Percentiles rank a stretch among this genome's conserved stretches.
These are phyloP conservation scores for Aramus guarauna DNA, from an alignment of 2,113 vertebrate genomes.

Conservation along the genomic window DNA sequence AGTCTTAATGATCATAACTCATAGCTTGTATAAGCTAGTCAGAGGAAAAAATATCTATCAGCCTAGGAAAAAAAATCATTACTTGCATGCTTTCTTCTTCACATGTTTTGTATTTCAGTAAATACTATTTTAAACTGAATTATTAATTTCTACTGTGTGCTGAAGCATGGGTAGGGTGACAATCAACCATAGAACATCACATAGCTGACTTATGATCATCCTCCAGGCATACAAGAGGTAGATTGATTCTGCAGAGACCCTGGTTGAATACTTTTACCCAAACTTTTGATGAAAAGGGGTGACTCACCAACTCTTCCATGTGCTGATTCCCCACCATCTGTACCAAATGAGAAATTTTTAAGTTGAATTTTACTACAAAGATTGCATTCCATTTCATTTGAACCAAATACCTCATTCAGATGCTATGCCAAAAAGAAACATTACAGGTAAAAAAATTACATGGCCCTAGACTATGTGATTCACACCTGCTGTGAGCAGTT, in stretches of 20 bases:
- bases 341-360: background rate
- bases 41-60: background rate
- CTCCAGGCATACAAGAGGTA: background rate
- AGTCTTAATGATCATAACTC: background rate
- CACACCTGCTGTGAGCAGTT: background rate
- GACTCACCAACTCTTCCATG: background rate
- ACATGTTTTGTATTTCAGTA: background rate
- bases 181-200: background rate
- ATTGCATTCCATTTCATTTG: background rate
- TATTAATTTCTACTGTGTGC: background rate
- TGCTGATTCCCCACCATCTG: background rate
- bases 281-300: background rate
- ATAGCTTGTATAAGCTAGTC: background rate
- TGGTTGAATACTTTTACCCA: background rate
- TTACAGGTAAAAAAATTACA: background rate
- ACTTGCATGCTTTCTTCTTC: background rate
- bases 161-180: background rate
- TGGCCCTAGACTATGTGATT: background rate
- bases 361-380: background rate
- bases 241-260: background rate
- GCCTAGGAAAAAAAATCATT: background rate
- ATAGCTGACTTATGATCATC: background rate
- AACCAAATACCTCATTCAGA: background rate
- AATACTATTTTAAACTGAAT: background rate
- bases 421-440: background rate